Base-by-base conservation (phyloP, 2,797 vertebrate species). In the Lutjanus argentimaculatus region DNA sequence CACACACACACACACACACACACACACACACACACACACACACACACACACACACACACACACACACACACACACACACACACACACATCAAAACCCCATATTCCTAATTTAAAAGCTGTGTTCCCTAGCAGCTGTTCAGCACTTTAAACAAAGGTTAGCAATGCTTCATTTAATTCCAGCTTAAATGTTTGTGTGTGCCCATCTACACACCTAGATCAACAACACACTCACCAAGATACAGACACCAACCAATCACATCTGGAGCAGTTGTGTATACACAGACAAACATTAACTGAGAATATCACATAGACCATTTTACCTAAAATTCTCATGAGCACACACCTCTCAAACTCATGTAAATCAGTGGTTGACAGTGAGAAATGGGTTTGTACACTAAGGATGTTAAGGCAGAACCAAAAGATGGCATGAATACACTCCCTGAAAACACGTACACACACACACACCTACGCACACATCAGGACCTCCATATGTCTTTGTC, bases 341-440 rank as follows among this genome's bases (percentile, higher is more conserved):
- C 22, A 17, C 12, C 55, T 69, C n/a, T 49, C 43, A 55, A 19
- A 53, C 64, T 30, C 62, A 49, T 22, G 46, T 43, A n/a, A n/a
- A 80, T 88, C 53, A 83, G 52, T 12, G 62, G 1, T 14, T 57
- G 45, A 79, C 73, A 75, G 61, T 63, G 64, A 86, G 49, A 77
- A 84, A 82, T 79, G 11, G 68, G 16, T 64, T 36, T 62, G 16
- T 59, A 42, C 46, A 16, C 58, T 46, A 25, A 15, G 66, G 67
- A 76, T 55, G 25, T 77, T 48, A 67, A 74, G n/a, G 3, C 36
- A 58, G 71, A 19, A 78, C 43, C 21, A 52, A 68, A 72, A 62
- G 30, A 79, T 69, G 30, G 49, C 67, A 74, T 73, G 55, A 19
- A 76, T 58, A 51, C 30, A 66, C 43, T 36, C 46, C 46, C 58